A percentile compares a stretch with the other conserved stretches of the same genome.
phyloP scores from a whole-genome alignment of 2,797 vertebrate species.

The Sardinella longiceps region DNA sequence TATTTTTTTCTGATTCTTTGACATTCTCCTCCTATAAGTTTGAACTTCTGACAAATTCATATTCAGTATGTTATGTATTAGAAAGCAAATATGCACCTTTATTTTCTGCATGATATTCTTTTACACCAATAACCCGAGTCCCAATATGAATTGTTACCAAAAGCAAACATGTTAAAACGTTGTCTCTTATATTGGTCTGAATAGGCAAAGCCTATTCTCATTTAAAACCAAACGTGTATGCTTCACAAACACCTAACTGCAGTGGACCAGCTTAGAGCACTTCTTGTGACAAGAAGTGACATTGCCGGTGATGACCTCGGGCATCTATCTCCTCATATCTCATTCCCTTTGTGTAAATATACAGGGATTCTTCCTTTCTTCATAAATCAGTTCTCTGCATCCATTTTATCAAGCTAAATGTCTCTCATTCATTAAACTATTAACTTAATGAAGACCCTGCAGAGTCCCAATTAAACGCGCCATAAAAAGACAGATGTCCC shows the following conservation, averaged over 20 bases:
- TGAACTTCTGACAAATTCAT: no score
- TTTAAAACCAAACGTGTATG: neutral
- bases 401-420: neutral
- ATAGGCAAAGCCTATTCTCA: neutral
- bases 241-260: neutral
- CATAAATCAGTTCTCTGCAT: neutral
- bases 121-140: no score
- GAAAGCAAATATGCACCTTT: no score
- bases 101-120: no score
- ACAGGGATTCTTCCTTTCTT: neutral
- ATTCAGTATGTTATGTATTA: no score
- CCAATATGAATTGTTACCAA: no score
- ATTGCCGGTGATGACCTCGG: no score
- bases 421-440: constrained; percentile 24
- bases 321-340: neutral
- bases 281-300: no score
- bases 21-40: neutral
- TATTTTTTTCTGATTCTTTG: neutral
- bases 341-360: neutral
- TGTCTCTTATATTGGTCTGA: no score
- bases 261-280: neutral
- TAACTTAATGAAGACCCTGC: constrained; percentile 4
- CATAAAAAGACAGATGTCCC: constrained; percentile 42
- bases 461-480: constrained; percentile 9
- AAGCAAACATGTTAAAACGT: no score